A percentile compares a stretch with the other conserved stretches of the same genome.
phyloP scores from a whole-genome alignment of 2,797 vertebrate species.

The Hirundo rustica region DNA sequence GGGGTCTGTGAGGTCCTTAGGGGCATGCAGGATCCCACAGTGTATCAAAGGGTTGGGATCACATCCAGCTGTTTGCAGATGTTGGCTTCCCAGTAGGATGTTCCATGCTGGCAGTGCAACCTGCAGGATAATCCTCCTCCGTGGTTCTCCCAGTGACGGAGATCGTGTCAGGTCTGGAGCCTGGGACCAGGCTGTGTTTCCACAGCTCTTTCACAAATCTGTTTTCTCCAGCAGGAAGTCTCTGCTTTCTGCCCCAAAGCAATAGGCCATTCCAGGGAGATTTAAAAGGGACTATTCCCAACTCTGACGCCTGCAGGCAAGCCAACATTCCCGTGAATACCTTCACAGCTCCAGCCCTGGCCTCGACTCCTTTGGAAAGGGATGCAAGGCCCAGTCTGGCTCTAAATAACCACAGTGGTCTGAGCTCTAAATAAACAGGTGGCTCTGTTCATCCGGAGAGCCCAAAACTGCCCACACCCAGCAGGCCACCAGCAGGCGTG shows the following conservation, averaged over 20 bases:
- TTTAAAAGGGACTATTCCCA: slow-evolving; percentile 6
- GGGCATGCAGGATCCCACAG: not conserved
- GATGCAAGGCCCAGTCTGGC: not conserved
- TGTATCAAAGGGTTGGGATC: not conserved
- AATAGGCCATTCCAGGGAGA: slow-evolving; percentile 43
- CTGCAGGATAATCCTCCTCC: not conserved
- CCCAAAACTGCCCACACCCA: not conserved
- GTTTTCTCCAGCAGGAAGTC: slow-evolving; percentile 7
- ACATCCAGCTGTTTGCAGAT: slow-evolving; percentile 1
- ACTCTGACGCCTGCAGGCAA: not conserved
- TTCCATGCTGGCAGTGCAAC: not conserved
- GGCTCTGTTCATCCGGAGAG: fast-evolving
- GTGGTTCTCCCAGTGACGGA: not conserved
- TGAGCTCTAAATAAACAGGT: not conserved
- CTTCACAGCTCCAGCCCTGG: not conserved
- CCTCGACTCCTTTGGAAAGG: not conserved
- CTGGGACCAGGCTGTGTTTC: not conserved
- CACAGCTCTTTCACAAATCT: not conserved
- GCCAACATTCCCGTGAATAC: not conserved
- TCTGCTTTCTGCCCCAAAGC: slow-evolving; percentile 52
- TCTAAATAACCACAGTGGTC: not conserved
- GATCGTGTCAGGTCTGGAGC: not conserved
- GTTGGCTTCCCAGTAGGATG: not conserved
- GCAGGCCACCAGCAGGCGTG: not conserved
- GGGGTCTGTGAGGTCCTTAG: not conserved